Evolutionary conservation across 2,888 invertebrate genomes (phyloP), one percentile per base, ranked within the genome.

Genomic region (Branchipolynoe longqiensis): DNA sequence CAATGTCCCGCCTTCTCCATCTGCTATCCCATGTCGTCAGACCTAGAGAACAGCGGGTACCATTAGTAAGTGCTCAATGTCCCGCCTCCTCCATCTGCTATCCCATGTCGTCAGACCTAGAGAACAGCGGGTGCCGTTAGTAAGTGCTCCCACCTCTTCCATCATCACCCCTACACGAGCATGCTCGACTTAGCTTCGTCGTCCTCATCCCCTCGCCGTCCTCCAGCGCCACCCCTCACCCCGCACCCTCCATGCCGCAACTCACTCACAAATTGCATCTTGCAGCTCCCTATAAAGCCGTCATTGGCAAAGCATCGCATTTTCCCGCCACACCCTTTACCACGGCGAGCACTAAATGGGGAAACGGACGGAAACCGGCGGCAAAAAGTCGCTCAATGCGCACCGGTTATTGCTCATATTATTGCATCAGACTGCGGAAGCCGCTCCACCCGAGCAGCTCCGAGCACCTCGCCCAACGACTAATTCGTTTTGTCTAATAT

Each of bases 401-500:
- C n/a, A 1, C n/a, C 2, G 28, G 78, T 78, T 78, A 78, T 78
- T 78, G 54, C 78, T 78, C 78, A 25, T 28, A 28, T 78, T 41
- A 78, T 78, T 78, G 31, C 48, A 78, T 78, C 78, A 54, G 78
- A 12, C 28, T 12, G 25, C 28, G 12, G 3, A 12, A 25, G 31
- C 78, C 12, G 6, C 14, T 25, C 78, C 33, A 22, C 18, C 1
- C 54, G 12, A 14, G n/a, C 28, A 18, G 48, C 41, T 0, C 62
- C 54, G 78, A 41, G 14, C 25, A 28, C 54, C 78, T 1, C 41
- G n/a, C 28, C 18, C 31, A 33, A 41, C 22, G 14, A n/a, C 48
- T 78, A 78, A 78, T 78, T 54, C 78, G 33, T 48, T 78, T 78
- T 78, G 78, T 78, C 78, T 78, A 78, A 78, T 78, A 78, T 78